A percentile compares a stretch with the other conserved stretches of the same genome.
phyloP scores from a whole-genome alignment of 2,113 vertebrate species.

The Dolichotis patagonum region DNA sequence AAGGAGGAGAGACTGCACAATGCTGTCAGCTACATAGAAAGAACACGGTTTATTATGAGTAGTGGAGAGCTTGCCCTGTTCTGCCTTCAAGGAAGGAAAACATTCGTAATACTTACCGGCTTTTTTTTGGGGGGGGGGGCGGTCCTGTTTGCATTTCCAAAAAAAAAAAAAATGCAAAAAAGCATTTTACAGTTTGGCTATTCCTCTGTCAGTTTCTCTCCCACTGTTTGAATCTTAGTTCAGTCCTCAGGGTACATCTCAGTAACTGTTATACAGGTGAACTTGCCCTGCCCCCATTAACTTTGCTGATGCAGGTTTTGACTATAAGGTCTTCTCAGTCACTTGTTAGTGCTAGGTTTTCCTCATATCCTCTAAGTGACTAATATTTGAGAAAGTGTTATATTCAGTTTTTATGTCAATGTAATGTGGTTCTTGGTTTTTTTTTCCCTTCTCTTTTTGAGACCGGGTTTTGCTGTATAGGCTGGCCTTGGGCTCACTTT shows the following conservation, averaged over 20 bases:
- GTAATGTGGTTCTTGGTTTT: neutral
- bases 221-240: conserved; percentile 73
- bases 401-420: conserved; percentile 13
- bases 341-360: neutral
- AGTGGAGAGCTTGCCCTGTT: conserved; percentile 69
- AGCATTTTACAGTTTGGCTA: conserved; percentile 55
- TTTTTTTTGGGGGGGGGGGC: conserved; percentile 21
- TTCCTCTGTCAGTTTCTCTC: conserved; percentile 32
- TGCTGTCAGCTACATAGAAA: conserved; percentile 61
- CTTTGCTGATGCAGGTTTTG: conserved; percentile 45
- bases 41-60: conserved; percentile 80
- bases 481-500: too few species aligned
- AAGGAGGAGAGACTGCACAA: conserved; percentile 2
- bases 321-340: conserved; percentile 36
- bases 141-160: conserved; percentile 70
- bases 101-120: conserved; percentile 68
- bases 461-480: too few species aligned
- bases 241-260: conserved; percentile 6
- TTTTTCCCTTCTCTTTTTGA: neutral
- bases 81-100: conserved; percentile 76
- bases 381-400: neutral
- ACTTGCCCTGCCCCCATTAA: neutral
- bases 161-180: too few species aligned
- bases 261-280: conserved; percentile 40
- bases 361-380: neutral